Conservation (phyloP, 2,113 vertebrate species). For the Passer montanus region DNA sequence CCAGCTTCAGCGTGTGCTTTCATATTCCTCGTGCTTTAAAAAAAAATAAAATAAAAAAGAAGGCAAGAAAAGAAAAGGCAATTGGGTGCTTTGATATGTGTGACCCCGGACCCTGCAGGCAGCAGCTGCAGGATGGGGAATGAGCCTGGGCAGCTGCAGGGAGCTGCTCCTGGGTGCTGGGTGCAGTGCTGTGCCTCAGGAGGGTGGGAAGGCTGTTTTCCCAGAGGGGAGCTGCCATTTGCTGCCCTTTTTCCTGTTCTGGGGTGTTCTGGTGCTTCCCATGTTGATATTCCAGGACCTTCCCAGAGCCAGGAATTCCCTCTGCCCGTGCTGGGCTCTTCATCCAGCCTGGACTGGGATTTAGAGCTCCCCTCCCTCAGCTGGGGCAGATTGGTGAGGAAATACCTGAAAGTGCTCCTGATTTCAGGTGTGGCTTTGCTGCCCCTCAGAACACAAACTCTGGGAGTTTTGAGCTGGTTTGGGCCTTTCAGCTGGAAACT, state of each 20-base stretch:
- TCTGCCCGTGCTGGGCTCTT: background rate
- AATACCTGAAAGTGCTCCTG: background rate
- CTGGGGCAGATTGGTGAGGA: background rate
- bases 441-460: background rate
- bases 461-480: background rate
- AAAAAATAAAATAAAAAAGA: background rate
- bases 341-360: background rate
- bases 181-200: background rate
- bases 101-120: background rate
- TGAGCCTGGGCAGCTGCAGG: background rate
- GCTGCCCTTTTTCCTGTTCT: too few species aligned
- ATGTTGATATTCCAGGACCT: background rate
- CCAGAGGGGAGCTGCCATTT: background rate
- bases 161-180: background rate
- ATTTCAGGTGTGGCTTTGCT: background rate
- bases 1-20: conserved; percentile 47
- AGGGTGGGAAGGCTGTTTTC: fast-evolving
- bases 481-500: background rate
- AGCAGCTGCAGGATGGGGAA: background rate
- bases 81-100: conserved; percentile 38
- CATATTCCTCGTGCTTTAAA: conserved; percentile 8
- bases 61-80: background rate
- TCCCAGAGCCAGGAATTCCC: background rate
- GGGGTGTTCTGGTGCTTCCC: background rate
- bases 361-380: background rate